These are phyloP conservation scores for Netta rufina DNA, from an alignment of 2,797 vertebrate species.

Conservation along the genomic window DNA sequence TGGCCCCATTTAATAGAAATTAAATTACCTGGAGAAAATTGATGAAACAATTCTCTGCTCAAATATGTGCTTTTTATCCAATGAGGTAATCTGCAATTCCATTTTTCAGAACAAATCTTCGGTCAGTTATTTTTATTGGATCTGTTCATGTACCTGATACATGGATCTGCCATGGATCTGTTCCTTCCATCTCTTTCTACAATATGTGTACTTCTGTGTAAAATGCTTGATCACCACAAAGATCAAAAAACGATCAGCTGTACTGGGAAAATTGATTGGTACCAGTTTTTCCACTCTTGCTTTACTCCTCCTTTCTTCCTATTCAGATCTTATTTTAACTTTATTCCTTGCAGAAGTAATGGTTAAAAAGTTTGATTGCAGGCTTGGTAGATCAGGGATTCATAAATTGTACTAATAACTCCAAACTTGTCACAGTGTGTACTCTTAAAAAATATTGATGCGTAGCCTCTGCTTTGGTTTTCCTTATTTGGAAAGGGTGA, in stretches of 20 bases:
- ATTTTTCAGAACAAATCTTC: neutral
- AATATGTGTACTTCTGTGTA: neutral
- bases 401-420: neutral
- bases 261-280: neutral
- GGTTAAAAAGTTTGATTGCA: neutral
- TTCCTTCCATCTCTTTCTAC: neutral
- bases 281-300: neutral
- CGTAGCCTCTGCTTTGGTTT: neutral
- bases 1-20: neutral
- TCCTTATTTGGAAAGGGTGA: neutral
- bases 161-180: neutral
- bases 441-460: neutral
- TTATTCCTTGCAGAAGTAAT: neutral
- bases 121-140: neutral
- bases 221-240: neutral
- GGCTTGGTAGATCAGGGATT: neutral
- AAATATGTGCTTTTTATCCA: neutral
- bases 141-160: too few species aligned
- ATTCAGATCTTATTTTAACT: neutral
- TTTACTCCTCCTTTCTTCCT: neutral
- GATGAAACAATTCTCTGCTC: neutral
- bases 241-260: neutral
- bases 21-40: neutral
- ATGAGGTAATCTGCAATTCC: neutral
- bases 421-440: neutral